These are phyloP conservation scores for Taenioides sp. DNA, from an alignment of 2,797 vertebrate genomes.

Conservation along the genomic window DNA sequence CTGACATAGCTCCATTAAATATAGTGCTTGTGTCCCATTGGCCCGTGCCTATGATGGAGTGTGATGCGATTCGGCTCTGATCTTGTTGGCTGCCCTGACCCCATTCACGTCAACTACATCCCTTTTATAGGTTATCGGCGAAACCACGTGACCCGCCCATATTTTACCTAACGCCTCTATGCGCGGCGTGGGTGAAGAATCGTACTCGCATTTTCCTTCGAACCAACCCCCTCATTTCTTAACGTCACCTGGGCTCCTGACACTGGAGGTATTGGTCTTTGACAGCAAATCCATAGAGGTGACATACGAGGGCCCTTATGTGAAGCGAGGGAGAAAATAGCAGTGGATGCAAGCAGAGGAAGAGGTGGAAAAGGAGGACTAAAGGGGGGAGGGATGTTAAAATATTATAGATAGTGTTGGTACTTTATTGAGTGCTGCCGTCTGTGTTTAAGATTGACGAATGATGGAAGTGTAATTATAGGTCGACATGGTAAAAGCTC, in stretches of 20 bases:
- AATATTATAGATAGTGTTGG: constrained; percentile 11
- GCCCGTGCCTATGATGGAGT: constrained; percentile 34
- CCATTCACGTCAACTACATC: constrained; percentile 40
- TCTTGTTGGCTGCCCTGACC: constrained; percentile 34
- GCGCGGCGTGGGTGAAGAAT: constrained; percentile 1
- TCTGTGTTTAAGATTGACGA: constrained; percentile 13
- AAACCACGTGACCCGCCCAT: constrained; percentile 40
- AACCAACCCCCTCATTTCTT: constrained; percentile 25
- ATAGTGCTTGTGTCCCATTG: constrained; percentile 14
- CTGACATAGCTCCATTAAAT: constrained; percentile 34
- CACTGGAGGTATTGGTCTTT: constrained; percentile 55
- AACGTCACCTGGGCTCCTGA: constrained; percentile 46
- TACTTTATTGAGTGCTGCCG: constrained; percentile 12
- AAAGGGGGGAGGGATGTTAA: constrained; percentile 13
- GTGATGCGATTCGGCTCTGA: constrained; percentile 36
- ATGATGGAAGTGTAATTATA: constrained; percentile 51
- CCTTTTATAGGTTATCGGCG: constrained; percentile 40
- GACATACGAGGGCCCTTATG: constrained; percentile 64
- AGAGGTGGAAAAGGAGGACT: constrained; percentile 35
- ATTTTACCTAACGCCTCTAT: constrained; percentile 35
- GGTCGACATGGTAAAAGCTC: constrained; percentile 38
- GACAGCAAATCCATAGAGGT: constrained; percentile 69
- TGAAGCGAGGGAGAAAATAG: constrained; percentile 63
- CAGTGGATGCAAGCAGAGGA: constrained; percentile 37
- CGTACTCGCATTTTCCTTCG: constrained; percentile 26